Evolutionary conservation across 2,797 vertebrate species (phyloP).

Genomic region (Aulostomus chinensis): DNA sequence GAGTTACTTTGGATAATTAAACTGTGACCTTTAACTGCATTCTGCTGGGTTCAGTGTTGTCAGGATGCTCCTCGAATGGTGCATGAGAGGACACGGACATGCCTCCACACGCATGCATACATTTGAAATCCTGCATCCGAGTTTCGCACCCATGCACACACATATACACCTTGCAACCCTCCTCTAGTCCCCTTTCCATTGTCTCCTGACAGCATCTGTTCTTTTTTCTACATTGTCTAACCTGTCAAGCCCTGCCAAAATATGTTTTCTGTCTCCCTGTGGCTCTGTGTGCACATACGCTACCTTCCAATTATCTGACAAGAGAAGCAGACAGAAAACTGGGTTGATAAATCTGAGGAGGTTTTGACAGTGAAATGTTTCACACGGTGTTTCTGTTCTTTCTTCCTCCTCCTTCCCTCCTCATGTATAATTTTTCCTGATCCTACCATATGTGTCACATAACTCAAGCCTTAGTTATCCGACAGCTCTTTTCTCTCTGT

Average conservation of each 20-base stretch:
- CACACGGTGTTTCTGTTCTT: constrained; percentile 33
- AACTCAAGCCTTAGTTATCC: constrained; percentile 32
- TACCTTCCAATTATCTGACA: constrained; percentile 74
- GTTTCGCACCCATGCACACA: not conserved
- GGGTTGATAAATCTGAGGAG: constrained; percentile 69
- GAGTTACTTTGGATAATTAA: constrained; percentile 31
- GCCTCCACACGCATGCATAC: constrained; percentile 4
- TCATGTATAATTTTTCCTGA: too few species aligned
- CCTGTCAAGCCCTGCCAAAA: constrained; percentile 71
- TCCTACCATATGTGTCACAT: constrained; percentile 36
- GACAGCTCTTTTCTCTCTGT: constrained; percentile 29
- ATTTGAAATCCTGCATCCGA: too few species aligned
- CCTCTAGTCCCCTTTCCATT: constrained; percentile 17
- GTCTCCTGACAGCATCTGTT: constrained; percentile 58
- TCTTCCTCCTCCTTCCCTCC: not conserved
- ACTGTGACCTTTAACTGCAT: constrained; percentile 32
- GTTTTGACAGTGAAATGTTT: constrained; percentile 62
- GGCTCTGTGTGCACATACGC: constrained; percentile 53
- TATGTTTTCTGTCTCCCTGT: constrained; percentile 67
- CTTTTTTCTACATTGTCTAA: constrained; percentile 56
- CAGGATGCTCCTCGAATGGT: not conserved
- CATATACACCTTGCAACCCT: constrained; percentile 6
- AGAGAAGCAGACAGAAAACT: constrained; percentile 47
- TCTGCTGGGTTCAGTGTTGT: constrained; percentile 10
- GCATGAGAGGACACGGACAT: not conserved